phyloP scores from a whole-genome alignment of 2,888 invertebrate species.

The Autographa gamma region DNA sequence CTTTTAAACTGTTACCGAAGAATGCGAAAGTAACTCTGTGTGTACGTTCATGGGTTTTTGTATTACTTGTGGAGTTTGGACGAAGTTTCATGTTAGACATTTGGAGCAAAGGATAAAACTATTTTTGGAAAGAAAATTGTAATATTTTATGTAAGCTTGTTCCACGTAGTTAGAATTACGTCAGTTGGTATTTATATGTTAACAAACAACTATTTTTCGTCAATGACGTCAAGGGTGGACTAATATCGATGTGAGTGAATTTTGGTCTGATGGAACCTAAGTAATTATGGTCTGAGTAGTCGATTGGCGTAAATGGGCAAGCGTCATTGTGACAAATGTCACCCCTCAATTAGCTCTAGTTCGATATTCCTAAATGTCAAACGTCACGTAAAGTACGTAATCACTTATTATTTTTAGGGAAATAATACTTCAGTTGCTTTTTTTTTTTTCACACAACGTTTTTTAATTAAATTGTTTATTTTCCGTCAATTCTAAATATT shows the following conservation, averaged over 20 bases:
- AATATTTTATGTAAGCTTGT: no score
- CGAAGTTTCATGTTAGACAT: not conserved
- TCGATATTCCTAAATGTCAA: not conserved
- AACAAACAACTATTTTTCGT: not conserved
- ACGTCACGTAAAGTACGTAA: no score
- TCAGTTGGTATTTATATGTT: not conserved
- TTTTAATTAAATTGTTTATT: no score
- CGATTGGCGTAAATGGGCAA: not conserved
- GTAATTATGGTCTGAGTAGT: not conserved
- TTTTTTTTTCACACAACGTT: no score
- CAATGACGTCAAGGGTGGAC: slow-evolving; percentile 1
- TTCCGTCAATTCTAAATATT: no score
- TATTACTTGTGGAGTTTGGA: not conserved
- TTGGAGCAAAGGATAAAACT: no score
- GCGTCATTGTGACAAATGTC: not conserved
- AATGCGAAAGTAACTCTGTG: not conserved
- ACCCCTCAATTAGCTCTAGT: not conserved
- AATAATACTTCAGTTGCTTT: no score
- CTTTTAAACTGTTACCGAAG: slow-evolving; percentile 10
- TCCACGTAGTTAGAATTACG: not conserved
- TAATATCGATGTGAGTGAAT: not conserved
- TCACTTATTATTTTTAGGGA: no score
- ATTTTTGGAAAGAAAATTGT: no score
- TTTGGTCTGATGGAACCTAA: not conserved
- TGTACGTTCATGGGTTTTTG: not conserved